Evolutionary conservation across 2,797 vertebrate genomes (phyloP), one percentile per base, ranked within the genome.

Genomic region (Agapornis canus): DNA sequence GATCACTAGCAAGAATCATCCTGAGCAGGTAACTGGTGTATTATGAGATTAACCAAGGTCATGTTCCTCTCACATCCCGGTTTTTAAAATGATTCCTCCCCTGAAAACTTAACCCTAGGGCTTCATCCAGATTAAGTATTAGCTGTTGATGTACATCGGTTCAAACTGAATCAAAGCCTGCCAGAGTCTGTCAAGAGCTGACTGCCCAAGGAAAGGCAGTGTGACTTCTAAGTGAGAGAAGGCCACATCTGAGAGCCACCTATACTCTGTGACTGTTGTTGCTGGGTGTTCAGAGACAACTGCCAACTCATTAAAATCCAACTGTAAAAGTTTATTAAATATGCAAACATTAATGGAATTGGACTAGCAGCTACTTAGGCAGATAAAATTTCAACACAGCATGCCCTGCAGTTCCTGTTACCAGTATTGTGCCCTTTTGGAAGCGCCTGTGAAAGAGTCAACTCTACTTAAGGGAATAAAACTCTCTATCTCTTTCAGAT

Each of bases 321-420:
- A 79, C 78, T 80, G 86, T 54, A 89, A 78, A 82, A 91, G 85
- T 87, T 81, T 90, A 85, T 95, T 95, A 95, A 97, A 82, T 92
- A 96, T 86, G 89, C 92, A 93, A 71, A 68, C 88, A 61, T 57
- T 93, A 96, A 93, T 95, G 89, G 90, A 89, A 70, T 78, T 54
- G 71, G 87, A 89, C 78, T 77, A 86, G 70, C 42, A 85, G 70
- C 88, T 92, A 90, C 79, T 95, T 49, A 71, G 37, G 84, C 86
- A 92, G 94, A 95, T 92, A 89, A 82, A 45, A 82, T 85, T 80
- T 82, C 86, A 79, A 31, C 31, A 5, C 20, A 17, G 71, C 4
- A 3, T 11, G 48, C 66, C 66, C 81, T 60, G 3, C 40, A 68
- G 77, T 63, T 92, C 81, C 81, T 15, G 1, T 31, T 92, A 94